Conservation (phyloP, 2,797 vertebrate genomes). For the Chelon labrosus region DNA sequence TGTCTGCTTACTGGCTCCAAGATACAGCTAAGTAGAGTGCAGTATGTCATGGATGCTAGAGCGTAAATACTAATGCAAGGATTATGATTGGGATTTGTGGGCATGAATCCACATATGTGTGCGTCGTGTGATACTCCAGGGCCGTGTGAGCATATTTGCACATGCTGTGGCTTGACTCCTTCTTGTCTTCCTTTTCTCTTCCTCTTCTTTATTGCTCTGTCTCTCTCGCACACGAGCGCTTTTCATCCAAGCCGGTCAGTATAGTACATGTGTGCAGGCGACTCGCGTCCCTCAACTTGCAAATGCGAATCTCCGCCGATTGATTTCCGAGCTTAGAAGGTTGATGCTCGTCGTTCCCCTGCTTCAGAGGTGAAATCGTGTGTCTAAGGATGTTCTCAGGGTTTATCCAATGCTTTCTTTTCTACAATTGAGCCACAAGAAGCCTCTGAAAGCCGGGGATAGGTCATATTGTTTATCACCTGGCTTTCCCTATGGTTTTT, state of each 20-base stretch:
- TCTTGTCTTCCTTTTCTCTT: conserved; percentile 15
- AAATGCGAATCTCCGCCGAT: conserved; percentile 50
- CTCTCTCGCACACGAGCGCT: conserved; percentile 24
- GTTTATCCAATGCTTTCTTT: conserved; percentile 42
- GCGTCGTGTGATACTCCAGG: not conserved
- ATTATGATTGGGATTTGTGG: conserved; percentile 32
- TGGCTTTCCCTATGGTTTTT: conserved; percentile 42
- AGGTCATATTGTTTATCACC: conserved; percentile 59
- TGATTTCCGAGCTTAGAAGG: conserved; percentile 15
- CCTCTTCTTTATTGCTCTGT: conserved; percentile 5
- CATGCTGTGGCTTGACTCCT: conserved; percentile 9
- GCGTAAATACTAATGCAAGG: conserved; percentile 46
- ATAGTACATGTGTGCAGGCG: conserved; percentile 48
- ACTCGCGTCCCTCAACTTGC: conserved; percentile 45
- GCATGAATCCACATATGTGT: conserved; percentile 31
- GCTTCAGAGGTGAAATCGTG: conserved; percentile 1
- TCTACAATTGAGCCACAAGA: conserved; percentile 18
- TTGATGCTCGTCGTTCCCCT: not conserved
- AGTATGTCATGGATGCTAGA: conserved; percentile 63
- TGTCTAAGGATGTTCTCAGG: conserved; percentile 5
- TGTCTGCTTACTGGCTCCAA: conserved; percentile 60
- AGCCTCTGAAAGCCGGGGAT: conserved; percentile 32
- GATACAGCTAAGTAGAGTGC: conserved; percentile 57
- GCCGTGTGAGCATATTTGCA: conserved; percentile 21
- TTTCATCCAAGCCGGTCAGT: conserved; percentile 33